Base-by-base conservation (phyloP, 2,888 invertebrate species). In the Agrypnus murinus region DNA sequence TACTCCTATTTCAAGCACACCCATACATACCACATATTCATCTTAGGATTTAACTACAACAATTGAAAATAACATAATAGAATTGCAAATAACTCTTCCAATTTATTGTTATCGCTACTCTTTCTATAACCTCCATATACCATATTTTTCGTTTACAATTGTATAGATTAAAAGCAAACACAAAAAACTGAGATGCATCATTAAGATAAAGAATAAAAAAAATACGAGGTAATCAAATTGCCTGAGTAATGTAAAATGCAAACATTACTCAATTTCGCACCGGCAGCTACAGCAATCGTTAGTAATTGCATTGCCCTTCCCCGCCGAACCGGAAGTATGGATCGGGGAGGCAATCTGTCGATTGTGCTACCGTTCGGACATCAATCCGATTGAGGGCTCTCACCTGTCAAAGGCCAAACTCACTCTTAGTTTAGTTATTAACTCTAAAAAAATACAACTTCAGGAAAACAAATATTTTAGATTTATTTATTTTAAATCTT, bases 381-480 rank as follows among this genome's bases (percentile, higher is more conserved):
- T 81, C 81, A 80, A 81, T 81, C 81, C 80, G 79, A 59, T 75
- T 70, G 71, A 80, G 78, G 72, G 77, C 77, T 72, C 78, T 79
- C 74, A 78, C 79, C 80, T 81, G 80, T 79, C 81, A 81, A 79
- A 80, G 78, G 72, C 79, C 77, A 75, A 71, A 60, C 75, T 67
- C 63, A 66, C 60, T 68, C 40, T 65, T 55, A 50, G 36, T 64
- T 64, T 58, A 71, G 68, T 69, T 66, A 70, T 70, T 65, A 67
- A 57, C 60, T 69, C 65, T 58, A 66, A 63, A 62, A 45, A 43
- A n/a, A 58, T 31, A 14, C 46, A 58, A 25, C 36, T 53, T 32
- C 15, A 15, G 9, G 15, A 15, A 36, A 6, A 1, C n/a, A 17
- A 32, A 36, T 8, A 8, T 36, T 36, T 36, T 36, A 8, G 36